phyloP scores from a whole-genome alignment of 2,888 invertebrate species.

The Falcaria lacertinaria region DNA sequence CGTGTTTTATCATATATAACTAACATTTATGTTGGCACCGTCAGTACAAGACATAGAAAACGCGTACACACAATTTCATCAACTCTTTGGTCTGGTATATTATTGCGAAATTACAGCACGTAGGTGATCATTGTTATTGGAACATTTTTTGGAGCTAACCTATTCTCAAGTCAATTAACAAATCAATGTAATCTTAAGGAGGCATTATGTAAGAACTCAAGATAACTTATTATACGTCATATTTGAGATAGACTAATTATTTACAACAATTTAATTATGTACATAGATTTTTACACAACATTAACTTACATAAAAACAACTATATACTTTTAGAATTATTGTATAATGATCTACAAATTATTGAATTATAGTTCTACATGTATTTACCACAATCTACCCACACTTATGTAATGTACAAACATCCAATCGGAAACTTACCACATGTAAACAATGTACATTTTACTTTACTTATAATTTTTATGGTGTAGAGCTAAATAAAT shows the following conservation, averaged over 20 bases:
- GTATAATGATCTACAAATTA: conserved; percentile 27
- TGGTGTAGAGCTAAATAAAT: too few species aligned
- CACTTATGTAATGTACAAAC: conserved; percentile 35
- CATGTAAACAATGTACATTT: too few species aligned
- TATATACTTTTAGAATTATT: not conserved
- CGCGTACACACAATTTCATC: conserved; percentile 45
- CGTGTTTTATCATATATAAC: conserved; percentile 30
- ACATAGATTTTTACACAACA: conserved; percentile 67
- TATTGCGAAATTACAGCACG: conserved; percentile 49
- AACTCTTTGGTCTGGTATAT: conserved; percentile 68
- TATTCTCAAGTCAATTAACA: conserved; percentile 10
- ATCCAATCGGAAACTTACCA: not conserved
- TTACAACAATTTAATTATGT: conserved; percentile 73
- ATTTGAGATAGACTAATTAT: conserved; percentile 70
- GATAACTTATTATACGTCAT: conserved; percentile 36
- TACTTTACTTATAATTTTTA: too few species aligned
- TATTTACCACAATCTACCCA: conserved; percentile 29
- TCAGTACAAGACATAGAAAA: conserved; percentile 42
- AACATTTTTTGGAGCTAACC: conserved; percentile 2
- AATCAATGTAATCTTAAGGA: conserved; percentile 11
- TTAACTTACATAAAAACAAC: conserved; percentile 53
- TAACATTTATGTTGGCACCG: conserved; percentile 53
- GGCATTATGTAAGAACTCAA: conserved; percentile 22
- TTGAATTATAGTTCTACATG: conserved; percentile 17
- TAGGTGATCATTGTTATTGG: not conserved